These are phyloP conservation scores for Stigmatopora argus DNA, from an alignment of 2,113 vertebrate genomes.

Conservation along the genomic window DNA sequence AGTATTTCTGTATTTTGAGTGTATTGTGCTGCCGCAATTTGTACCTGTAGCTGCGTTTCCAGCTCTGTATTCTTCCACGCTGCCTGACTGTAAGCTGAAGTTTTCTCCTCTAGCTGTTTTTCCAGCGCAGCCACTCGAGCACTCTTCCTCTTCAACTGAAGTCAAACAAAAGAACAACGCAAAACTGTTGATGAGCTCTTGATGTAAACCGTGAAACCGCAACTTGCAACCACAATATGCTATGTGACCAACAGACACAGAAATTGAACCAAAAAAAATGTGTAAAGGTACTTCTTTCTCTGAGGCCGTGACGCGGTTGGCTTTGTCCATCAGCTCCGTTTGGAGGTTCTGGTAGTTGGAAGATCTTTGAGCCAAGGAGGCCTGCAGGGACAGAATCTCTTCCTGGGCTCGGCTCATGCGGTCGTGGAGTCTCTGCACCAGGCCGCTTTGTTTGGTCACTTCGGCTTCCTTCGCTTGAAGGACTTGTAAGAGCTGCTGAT, in stretches of 20 bases:
- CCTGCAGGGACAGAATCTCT: constrained; percentile 80
- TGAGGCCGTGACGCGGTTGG: constrained; percentile 71
- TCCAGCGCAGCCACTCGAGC: constrained; percentile 76
- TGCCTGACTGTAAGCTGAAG: constrained; percentile 71
- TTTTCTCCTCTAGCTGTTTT: constrained; percentile 89
- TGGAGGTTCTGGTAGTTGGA: constrained; percentile 86
- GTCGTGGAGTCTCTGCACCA: constrained; percentile 71
- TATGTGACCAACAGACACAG: background rate
- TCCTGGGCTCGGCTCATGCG: constrained; percentile 76
- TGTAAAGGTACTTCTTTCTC: constrained; percentile 73
- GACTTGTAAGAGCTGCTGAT: constrained; percentile 69
- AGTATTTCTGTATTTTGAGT: no score
- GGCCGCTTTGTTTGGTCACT: constrained; percentile 65
- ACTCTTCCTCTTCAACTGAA: constrained; percentile 82
- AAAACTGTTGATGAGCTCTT: background rate
- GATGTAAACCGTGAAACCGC: background rate
- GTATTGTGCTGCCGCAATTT: no score
- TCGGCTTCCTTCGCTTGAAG: constrained; percentile 77
- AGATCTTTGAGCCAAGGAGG: constrained; percentile 82
- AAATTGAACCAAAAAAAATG: background rate
- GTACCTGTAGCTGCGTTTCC: constrained; percentile 81
- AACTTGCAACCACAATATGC: background rate
- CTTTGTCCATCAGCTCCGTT: constrained; percentile 83
- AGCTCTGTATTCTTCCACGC: constrained; percentile 77
- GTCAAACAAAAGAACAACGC: background rate